Percentiles rank a stretch among this genome's conserved stretches.
Conservation (phyloP, 2,113 vertebrate species). For the Formicarius rufipectus region DNA sequence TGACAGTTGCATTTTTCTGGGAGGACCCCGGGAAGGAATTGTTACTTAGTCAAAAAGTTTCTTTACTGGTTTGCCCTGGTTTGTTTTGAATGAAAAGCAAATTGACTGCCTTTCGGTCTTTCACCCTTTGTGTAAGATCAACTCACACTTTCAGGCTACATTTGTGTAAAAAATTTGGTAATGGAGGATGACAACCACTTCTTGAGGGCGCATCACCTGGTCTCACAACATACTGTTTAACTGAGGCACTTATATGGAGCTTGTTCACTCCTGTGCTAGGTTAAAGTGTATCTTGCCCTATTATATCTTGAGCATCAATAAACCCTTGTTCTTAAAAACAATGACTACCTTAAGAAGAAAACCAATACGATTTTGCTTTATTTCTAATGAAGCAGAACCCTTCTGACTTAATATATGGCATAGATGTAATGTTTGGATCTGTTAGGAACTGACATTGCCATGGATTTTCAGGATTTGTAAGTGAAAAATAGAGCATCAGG, state of each 20-base stretch:
- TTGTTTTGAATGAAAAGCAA: background rate
- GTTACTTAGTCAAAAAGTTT: conserved; percentile 7
- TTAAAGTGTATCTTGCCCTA: background rate
- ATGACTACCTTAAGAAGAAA: background rate
- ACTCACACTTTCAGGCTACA: background rate
- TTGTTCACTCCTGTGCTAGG: background rate
- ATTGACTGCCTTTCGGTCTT: background rate
- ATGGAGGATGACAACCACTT: background rate
- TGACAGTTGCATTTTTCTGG: background rate
- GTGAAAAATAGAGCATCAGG: background rate
- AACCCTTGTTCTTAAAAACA: background rate
- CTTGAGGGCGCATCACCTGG: background rate
- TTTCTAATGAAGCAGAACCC: background rate
- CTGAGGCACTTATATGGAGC: background rate
- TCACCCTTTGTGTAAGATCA: background rate
- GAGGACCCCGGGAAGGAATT: conserved; percentile 5
- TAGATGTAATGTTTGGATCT: background rate
- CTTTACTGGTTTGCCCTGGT: background rate
- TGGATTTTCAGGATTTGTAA: background rate
- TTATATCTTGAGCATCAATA: background rate
- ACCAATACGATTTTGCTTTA: background rate
- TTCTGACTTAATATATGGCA: background rate
- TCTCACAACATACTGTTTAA: background rate
- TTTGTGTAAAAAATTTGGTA: background rate
- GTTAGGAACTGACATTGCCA: background rate